Percentiles rank a stretch among this genome's conserved stretches.
Conservation (phyloP, 2,888 invertebrate genomes). For the Machimus rusticus region DNA sequence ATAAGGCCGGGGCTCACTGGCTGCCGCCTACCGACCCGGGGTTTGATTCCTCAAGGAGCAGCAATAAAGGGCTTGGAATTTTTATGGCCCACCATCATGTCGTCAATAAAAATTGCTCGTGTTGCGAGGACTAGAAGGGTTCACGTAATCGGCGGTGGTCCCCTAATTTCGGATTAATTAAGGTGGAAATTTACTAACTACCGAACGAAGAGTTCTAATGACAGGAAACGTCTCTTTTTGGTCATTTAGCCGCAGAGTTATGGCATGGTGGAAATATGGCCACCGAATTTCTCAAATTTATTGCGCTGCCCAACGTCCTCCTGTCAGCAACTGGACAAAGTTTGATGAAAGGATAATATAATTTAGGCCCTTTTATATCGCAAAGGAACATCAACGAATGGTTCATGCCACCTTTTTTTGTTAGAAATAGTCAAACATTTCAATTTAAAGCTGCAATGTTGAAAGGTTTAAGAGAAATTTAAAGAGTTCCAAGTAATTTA, state of each 20-base stretch:
- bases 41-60: constrained; percentile 22
- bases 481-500: neutral
- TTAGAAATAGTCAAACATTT: neutral
- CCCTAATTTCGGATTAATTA: constrained; percentile 39
- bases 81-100: constrained; percentile 37
- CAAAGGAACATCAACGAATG: neutral
- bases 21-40: neutral
- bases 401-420: neutral
- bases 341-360: neutral
- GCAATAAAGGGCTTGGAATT: constrained; percentile 32
- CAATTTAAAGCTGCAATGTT: neutral
- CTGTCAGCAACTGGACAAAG: neutral
- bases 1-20: neutral
- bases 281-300: neutral
- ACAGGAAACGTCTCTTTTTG: constrained; percentile 33
- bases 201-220: constrained; percentile 21
- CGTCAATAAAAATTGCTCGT: constrained; percentile 35
- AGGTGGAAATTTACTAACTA: constrained; percentile 39
- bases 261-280: neutral
- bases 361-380: neutral
- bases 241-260: constrained; percentile 5
- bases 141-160: constrained; percentile 28
- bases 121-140: constrained; percentile 24
- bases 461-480: neutral
- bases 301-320: neutral